Conservation (phyloP, 1,140 invertebrate genomes). For the Arion vulgaris region DNA sequence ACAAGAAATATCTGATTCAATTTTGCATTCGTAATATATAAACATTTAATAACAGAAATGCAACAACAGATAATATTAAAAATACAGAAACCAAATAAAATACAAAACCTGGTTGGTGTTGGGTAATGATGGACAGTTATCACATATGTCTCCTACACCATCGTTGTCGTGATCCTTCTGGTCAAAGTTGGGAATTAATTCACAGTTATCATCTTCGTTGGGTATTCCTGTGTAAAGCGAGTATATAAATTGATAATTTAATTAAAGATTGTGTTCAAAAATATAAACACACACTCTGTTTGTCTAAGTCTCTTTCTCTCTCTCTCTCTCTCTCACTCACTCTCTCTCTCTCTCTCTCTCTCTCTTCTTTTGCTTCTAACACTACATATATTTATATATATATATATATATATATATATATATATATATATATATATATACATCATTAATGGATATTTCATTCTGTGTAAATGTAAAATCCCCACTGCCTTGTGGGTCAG, state of each 20-base stretch:
- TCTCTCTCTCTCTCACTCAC: background rate
- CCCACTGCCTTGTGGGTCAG: no score
- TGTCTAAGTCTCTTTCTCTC: background rate
- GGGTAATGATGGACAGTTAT: constrained; percentile 88
- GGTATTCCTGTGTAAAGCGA: constrained; percentile 75
- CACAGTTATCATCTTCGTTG: constrained; percentile 87
- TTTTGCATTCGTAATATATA: no score
- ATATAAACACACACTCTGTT: no score
- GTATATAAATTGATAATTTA: background rate
- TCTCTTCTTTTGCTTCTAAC: background rate
- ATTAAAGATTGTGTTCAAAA: background rate
- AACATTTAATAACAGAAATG: no score
- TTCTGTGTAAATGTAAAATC: no score
- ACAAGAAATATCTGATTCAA: no score
- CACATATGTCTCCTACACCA: constrained; percentile 88
- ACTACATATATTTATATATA: no score
- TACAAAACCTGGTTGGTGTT: constrained; percentile 88
- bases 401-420: no score
- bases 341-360: constrained; percentile 4
- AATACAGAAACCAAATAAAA: no score
- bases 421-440: no score
- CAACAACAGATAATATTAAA: no score
- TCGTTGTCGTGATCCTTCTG: constrained; percentile 84
- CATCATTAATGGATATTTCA: no score
- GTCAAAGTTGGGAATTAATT: constrained; percentile 82